phyloP scores from a whole-genome alignment of 1,140 invertebrate species.

The Uloborus diversus region DNA sequence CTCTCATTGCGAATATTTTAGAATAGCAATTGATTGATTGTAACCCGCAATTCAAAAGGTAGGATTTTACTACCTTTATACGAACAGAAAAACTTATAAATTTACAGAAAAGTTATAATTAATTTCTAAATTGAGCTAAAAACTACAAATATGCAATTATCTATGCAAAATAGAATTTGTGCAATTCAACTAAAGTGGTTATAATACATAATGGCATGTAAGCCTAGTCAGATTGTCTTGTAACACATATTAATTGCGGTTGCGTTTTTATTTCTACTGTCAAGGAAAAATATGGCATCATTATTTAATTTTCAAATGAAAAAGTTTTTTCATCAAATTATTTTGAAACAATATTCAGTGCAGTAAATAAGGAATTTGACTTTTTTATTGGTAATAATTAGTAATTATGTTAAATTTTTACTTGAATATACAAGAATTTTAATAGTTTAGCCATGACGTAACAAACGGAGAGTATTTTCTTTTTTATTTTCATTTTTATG shows the following conservation, averaged over 20 bases:
- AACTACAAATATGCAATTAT: constrained; percentile 42
- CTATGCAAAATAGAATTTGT: constrained; percentile 39
- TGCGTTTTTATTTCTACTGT: constrained; percentile 10
- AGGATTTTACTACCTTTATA: constrained; percentile 35
- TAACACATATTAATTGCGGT: constrained; percentile 7
- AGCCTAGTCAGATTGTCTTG: constrained; percentile 25
- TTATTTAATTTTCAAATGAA: too few relatives aligned
- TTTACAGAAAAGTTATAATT: constrained; percentile 25
- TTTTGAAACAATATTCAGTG: constrained; percentile 39
- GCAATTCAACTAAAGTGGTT: constrained; percentile 29
- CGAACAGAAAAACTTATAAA: constrained; percentile 28
- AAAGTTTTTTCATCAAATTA: constrained; percentile 6
- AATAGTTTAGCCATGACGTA: constrained; percentile 46
- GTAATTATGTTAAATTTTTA: too few relatives aligned
- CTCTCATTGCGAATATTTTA: constrained; percentile 28
- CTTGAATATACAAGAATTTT: too few relatives aligned
- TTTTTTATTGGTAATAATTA: too few relatives aligned
- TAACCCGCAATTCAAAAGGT: constrained; percentile 54
- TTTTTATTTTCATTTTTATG: neutral
- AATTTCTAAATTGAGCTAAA: constrained; percentile 50
- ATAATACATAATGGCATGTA: constrained; percentile 14
- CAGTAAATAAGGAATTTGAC: too few relatives aligned
- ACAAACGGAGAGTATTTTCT: constrained; percentile 31
- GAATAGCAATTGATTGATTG: constrained; percentile 34
- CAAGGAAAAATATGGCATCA: too few relatives aligned